Evolutionary conservation across 2,797 vertebrate genomes (phyloP).

Genomic region (Falco columbarius): DNA sequence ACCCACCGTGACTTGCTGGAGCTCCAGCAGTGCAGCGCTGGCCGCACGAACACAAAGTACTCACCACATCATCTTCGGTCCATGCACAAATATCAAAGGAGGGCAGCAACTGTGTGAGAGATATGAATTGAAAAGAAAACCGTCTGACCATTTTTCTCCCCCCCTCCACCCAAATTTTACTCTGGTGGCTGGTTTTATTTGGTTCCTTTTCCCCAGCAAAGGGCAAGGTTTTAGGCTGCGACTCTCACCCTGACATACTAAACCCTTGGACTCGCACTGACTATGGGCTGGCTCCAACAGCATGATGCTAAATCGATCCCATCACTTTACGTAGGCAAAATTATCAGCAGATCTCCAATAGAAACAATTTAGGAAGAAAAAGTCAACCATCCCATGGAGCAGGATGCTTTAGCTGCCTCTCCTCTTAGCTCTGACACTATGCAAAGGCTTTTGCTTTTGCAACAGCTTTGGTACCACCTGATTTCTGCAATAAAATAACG

Average conservation of each 20-base stretch:
- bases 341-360: neutral
- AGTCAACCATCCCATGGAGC: neutral
- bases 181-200: neutral
- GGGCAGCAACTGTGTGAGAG: constrained; percentile 89
- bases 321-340: neutral
- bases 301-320: neutral
- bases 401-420: neutral
- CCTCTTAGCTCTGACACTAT: neutral
- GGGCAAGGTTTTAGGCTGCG: neutral
- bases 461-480: neutral
- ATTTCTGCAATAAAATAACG: neutral
- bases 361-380: neutral
- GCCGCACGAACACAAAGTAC: constrained; percentile 62
- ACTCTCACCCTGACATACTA: neutral
- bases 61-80: constrained; percentile 97
- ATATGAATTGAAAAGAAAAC: constrained; percentile 72
- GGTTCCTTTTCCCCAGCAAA: neutral
- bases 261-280: neutral
- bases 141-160: neutral
- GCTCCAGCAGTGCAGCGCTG: neutral
- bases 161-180: constrained; percentile 9
- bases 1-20: neutral
- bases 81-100: constrained; percentile 93
- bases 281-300: neutral
- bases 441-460: neutral